Evolutionary conservation across 2,888 invertebrate genomes (phyloP), one percentile per base, ranked within the genome.

Genomic region (Drosophila longiperda): DNA sequence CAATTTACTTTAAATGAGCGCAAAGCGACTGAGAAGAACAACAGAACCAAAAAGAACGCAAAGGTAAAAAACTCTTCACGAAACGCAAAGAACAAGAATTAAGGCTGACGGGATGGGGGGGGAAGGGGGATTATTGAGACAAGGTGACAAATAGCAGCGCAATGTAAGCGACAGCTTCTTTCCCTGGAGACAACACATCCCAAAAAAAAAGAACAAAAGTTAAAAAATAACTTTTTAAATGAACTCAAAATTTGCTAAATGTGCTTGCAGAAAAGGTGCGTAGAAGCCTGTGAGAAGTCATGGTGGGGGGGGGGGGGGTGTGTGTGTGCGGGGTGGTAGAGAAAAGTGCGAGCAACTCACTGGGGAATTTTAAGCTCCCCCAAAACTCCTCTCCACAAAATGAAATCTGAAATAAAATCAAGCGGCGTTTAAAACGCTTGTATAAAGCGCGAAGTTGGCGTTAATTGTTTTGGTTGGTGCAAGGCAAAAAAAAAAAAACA

Each of bases 201-300:
- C 29, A 29, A 29, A 29, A 20, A n/a, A 48, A 15, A 54, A 20
- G 42, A 23, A 57, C 1, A 8, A 42, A 38, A 40, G 61, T 40
- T 40, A 36, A 63, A 61, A 69, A 71, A 69, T 63, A 58, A 77
- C 62, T 79, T 85, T 86, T 84, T 65, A 90, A 87, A 87, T 87
- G 90, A 87, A 90, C 87, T 87, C 82, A 89, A 87, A 87, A 87
- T 89, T 87, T 85, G 90, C 82, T 89, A 87, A 87, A 90, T 84
- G 87, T 80, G 78, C 84, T 78, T 75, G 90, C 55, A 66, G 5
- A 9, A 75, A 88, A 83, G 82, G 83, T 87, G 79, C 69, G 54
- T 58, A 70, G 36, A 9, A 15, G 45, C 15, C 1, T 15, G 7
- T 23, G 23, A 45, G 23, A 8, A 4, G 45, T 23, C 15, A 15